phyloP scores from a whole-genome alignment of 2,888 invertebrate species.

The Hypomecis atomaria region DNA sequence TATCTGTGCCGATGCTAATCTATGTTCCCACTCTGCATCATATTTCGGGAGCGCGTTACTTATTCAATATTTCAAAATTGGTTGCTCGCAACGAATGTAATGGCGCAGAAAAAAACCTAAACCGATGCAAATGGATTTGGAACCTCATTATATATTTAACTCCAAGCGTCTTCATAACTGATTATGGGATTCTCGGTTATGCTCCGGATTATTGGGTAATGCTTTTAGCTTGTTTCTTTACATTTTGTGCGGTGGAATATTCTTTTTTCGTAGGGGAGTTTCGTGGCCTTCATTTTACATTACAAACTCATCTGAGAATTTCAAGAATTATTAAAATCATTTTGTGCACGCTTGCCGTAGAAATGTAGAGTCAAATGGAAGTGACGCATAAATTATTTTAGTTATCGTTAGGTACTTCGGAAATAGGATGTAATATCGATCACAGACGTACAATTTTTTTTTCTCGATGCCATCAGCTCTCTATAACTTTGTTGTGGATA shows the following conservation, averaged over 20 bases:
- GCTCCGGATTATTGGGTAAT: constrained; percentile 44
- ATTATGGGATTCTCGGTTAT: constrained; percentile 44
- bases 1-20: background rate
- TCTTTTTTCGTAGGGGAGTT: background rate
- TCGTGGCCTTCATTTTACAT: no score
- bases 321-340: no score
- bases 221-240: constrained; percentile 28
- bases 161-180: constrained; percentile 55
- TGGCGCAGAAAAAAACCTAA: constrained; percentile 74
- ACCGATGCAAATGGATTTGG: constrained; percentile 76
- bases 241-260: background rate
- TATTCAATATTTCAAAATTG: constrained; percentile 83
- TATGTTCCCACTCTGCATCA: constrained; percentile 54
- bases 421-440: no score
- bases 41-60: constrained; percentile 70
- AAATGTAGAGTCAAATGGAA: no score
- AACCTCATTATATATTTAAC: constrained; percentile 75
- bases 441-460: no score
- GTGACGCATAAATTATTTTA: no score
- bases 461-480: no score
- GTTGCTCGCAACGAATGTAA: constrained; percentile 67
- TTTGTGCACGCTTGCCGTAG: no score
- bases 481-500: no score
- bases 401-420: no score
- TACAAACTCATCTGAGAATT: no score